A percentile compares a stretch with the other conserved stretches of the same genome.
Evolutionary conservation across 2,888 invertebrate genomes (phyloP).

Genomic region (Thalpophila matura): DNA sequence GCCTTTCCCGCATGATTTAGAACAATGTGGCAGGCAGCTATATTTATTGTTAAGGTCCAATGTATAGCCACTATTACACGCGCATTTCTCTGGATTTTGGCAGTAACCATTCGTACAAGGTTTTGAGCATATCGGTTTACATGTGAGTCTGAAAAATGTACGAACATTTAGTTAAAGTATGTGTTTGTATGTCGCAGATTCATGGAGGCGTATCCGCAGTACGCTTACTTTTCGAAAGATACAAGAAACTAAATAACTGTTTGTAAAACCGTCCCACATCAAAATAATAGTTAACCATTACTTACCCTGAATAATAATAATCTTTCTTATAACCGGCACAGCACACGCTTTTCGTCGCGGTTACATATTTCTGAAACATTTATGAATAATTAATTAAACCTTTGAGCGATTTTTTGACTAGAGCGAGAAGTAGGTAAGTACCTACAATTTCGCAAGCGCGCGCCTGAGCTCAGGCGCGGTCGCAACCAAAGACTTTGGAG

Average conservation of each 20-base stretch:
- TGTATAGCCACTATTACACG: constrained; percentile 31
- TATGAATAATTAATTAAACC: neutral
- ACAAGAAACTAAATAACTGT: too few relatives aligned
- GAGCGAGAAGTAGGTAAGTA: too few relatives aligned
- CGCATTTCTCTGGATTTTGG: constrained; percentile 25
- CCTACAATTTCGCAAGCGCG: too few relatives aligned
- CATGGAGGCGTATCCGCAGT: too few relatives aligned
- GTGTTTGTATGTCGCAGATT: too few relatives aligned
- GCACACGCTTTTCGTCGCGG: neutral
- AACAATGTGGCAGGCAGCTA: constrained; percentile 32
- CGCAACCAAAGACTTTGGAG: too few relatives aligned
- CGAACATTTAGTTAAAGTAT: neutral
- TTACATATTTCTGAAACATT: neutral
- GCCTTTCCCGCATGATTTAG: constrained; percentile 26
- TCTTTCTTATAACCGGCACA: neutral
- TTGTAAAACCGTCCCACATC: too few relatives aligned
- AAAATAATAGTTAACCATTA: too few relatives aligned
- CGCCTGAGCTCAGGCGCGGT: too few relatives aligned
- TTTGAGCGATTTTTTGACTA: too few relatives aligned
- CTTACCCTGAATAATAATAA: neutral
- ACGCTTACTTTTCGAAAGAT: too few relatives aligned
- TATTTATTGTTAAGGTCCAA: constrained; percentile 16
- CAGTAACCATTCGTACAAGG: constrained; percentile 27
- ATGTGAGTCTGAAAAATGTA: constrained; percentile 23
- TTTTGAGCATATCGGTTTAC: neutral